Evolutionary conservation across 2,888 invertebrate species (phyloP), one percentile per base, ranked within the genome.

Genomic region (Apocheima hispidaria): DNA sequence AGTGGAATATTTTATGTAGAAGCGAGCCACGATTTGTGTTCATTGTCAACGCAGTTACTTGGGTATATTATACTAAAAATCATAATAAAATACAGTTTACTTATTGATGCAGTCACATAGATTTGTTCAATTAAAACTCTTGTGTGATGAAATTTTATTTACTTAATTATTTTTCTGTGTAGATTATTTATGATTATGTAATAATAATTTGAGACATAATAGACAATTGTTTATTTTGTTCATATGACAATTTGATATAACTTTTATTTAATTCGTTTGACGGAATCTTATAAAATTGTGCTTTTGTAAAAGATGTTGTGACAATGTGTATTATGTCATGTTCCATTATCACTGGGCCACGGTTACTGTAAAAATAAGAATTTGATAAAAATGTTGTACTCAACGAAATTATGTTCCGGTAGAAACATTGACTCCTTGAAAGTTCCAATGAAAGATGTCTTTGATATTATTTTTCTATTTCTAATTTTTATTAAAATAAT

Each of bases 391-490:
- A 63, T 60, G 53, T 61, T 60, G 54, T 62, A 61, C 59, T 60
- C 50, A 5, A 65, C 59, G 35, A 60, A 60, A 60, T 64, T 70
- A n/a, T 55, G 50, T 65, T 57, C 49, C 38, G 51, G 52, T 64
- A 53, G 49, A 63, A 61, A 53, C 44, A 55, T 38, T 84, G 85
- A 88, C 86, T 86, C 81, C 82, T 79, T 76, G 84, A 89, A 79
- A 87, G 90, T 90, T 90, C 88, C 90, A 87, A 86, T 85, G 79
- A 83, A n/a, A 77, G 70, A 89, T 88, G 84, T 89, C 85, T 91
- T 91, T 92, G 90, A 92, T 92, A 92, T 92, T 92, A 92, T 92
- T 92, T 92, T 92, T 92, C 90, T 92, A 92, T 91, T 87, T 89
- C 90, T 92, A 89, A 91, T 92, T 90, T 90, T 91, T 91, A 91